Evolutionary conservation across 2,797 vertebrate species (phyloP).

Genomic region (Discoglossus pictus): DNA sequence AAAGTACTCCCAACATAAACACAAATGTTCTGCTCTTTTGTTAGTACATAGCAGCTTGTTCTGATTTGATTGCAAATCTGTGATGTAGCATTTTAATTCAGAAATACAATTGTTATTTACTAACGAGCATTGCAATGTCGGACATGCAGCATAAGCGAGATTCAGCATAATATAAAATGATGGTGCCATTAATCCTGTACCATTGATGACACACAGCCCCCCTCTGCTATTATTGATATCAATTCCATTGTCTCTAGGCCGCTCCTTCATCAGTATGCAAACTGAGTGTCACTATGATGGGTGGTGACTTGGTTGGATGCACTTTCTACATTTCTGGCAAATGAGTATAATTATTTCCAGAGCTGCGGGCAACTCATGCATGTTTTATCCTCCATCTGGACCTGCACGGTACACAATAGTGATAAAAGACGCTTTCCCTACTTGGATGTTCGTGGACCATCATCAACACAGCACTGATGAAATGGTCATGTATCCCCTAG

Average conservation of each 20-base stretch:
- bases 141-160: slow-evolving; percentile 67
- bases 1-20: slow-evolving; percentile 7
- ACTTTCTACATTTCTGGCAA: slow-evolving; percentile 87
- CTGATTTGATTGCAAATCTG: slow-evolving; percentile 36
- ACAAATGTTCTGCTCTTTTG: background rate
- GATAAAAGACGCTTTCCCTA: slow-evolving; percentile 83
- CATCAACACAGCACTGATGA: slow-evolving; percentile 71
- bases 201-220: slow-evolving; percentile 66
- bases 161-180: slow-evolving; percentile 73
- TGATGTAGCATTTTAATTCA: slow-evolving; percentile 5
- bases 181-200: slow-evolving; percentile 72
- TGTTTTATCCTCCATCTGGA: slow-evolving; percentile 93
- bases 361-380: slow-evolving; percentile 88
- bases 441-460: slow-evolving; percentile 76
- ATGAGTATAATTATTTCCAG: slow-evolving; percentile 93
- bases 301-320: slow-evolving; percentile 89
- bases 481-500: slow-evolving; percentile 77
- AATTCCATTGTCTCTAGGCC: slow-evolving; percentile 74
- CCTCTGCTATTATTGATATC: slow-evolving; percentile 67
- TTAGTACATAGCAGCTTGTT: slow-evolving; percentile 3
- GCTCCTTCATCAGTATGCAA: slow-evolving; percentile 86
- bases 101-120: slow-evolving; percentile 42
- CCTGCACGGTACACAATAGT: slow-evolving; percentile 77
- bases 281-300: slow-evolving; percentile 83
- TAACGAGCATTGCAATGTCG: slow-evolving; percentile 45